Evolutionary conservation across 2,113 vertebrate species (phyloP).

Genomic region (Gila orcuttii): DNA sequence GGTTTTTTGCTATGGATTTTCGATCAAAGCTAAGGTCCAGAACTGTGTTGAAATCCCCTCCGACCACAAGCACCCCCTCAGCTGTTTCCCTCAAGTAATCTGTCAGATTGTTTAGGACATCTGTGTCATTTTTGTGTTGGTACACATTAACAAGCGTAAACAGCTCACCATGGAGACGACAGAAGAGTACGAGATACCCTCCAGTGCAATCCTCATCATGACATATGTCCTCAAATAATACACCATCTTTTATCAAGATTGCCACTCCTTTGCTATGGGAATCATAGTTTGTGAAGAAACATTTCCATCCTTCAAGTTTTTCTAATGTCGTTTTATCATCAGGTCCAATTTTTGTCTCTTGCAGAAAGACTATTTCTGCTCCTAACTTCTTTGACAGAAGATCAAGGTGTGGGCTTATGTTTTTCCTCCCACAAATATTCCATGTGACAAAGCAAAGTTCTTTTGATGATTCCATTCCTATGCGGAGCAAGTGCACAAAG

Average conservation of each 20-base stretch:
- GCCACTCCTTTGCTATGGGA: slow-evolving; percentile 42
- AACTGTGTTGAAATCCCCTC: slow-evolving; percentile 6
- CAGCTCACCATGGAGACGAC: slow-evolving; percentile 23
- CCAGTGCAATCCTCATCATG: slow-evolving; percentile 44
- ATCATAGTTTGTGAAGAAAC: slow-evolving; percentile 5
- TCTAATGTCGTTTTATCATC: background rate
- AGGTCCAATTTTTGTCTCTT: background rate
- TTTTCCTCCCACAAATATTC: background rate
- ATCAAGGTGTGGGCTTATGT: background rate
- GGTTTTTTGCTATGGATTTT: background rate
- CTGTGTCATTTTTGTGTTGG: slow-evolving; percentile 54
- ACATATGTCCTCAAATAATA: slow-evolving; percentile 34
- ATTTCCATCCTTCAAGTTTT: background rate
- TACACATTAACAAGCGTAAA: slow-evolving; percentile 61
- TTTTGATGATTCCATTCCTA: no score
- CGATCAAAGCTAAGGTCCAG: slow-evolving; percentile 39
- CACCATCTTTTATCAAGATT: slow-evolving; percentile 30
- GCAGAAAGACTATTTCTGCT: background rate
- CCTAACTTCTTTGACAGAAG: no score
- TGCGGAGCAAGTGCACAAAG: no score
- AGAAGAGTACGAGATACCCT: slow-evolving; percentile 51
- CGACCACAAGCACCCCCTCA: slow-evolving; percentile 29
- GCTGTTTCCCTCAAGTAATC: slow-evolving; percentile 63
- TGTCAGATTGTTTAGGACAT: slow-evolving; percentile 45
- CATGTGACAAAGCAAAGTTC: background rate